Conservation (phyloP, 1,140 invertebrate genomes). For the Pararge aegeria region DNA sequence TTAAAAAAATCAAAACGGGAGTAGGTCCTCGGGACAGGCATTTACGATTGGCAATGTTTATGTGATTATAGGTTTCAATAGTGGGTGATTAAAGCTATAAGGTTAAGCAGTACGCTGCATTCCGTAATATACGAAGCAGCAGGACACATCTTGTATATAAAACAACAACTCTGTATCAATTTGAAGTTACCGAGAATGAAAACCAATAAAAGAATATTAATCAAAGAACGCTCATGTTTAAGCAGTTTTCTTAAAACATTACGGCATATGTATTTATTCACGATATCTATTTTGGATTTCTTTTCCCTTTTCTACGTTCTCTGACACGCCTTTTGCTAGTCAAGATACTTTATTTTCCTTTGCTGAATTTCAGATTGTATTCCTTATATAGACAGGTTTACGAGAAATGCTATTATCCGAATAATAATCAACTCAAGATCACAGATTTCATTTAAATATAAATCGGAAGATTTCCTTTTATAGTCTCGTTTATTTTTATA, state of each 20-base stretch:
- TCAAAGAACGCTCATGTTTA: conserved; percentile 16
- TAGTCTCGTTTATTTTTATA: neutral
- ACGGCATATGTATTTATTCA: conserved; percentile 37
- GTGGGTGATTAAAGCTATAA: too few relatives aligned
- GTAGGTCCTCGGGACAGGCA: too few relatives aligned
- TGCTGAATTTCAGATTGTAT: conserved; percentile 37
- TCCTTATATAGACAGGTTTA: conserved; percentile 21
- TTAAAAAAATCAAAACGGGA: too few relatives aligned
- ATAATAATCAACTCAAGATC: conserved; percentile 17
- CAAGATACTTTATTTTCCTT: conserved; percentile 39
- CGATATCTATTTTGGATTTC: conserved; percentile 37
- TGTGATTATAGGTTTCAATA: too few relatives aligned
- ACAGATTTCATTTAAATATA: conserved; percentile 20
- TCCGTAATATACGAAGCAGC: too few relatives aligned
- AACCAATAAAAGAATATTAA: conserved; percentile 9
- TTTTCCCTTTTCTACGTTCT: conserved; percentile 32
- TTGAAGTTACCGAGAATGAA: too few relatives aligned
- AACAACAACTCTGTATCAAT: too few relatives aligned
- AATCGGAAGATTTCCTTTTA: conserved; percentile 17
- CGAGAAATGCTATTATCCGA: conserved; percentile 2
- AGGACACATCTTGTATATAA: too few relatives aligned
- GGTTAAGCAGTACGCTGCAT: too few relatives aligned
- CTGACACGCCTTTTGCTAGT: conserved; percentile 54
- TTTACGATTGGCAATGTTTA: too few relatives aligned
- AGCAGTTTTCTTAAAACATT: conserved; percentile 19